These are phyloP conservation scores for Desoria tigrina DNA, from an alignment of 2,888 invertebrate genomes.

Conservation along the genomic window DNA sequence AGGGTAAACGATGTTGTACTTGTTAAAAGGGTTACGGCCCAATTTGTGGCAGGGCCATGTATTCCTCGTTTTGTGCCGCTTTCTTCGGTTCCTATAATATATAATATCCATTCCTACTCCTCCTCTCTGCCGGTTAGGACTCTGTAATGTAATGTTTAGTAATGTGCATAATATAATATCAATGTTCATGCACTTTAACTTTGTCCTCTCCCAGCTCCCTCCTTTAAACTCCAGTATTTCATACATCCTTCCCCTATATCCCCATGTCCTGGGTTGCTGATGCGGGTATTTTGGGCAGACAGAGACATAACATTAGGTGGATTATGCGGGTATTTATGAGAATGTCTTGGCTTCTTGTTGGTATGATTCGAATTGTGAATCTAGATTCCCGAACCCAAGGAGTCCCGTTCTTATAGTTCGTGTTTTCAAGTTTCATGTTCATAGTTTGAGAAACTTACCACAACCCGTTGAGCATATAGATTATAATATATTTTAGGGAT, in stretches of 20 bases:
- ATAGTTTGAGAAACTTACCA: not conserved
- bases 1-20: constrained; percentile 3
- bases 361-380: not conserved
- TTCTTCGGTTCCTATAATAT: not conserved
- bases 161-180: constrained; percentile 6
- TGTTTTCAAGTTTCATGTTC: not conserved
- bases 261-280: not conserved
- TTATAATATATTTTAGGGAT: no score
- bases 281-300: constrained; percentile 7
- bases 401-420: not conserved
- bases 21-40: constrained; percentile 6
- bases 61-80: not conserved
- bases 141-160: not conserved
- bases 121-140: not conserved
- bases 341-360: constrained; percentile 12
- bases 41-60: constrained; percentile 1
- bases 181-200: not conserved
- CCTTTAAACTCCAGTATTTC: not conserved
- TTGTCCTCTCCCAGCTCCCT: no score
- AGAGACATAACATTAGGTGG: constrained; percentile 15
- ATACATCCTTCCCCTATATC: not conserved
- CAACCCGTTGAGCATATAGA: no score
- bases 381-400: not conserved
- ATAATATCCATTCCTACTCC: no score
- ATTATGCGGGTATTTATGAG: constrained; percentile 22